Evolutionary conservation across 1,140 invertebrate genomes (phyloP).

Genomic region (Notospermus geniculatus): DNA sequence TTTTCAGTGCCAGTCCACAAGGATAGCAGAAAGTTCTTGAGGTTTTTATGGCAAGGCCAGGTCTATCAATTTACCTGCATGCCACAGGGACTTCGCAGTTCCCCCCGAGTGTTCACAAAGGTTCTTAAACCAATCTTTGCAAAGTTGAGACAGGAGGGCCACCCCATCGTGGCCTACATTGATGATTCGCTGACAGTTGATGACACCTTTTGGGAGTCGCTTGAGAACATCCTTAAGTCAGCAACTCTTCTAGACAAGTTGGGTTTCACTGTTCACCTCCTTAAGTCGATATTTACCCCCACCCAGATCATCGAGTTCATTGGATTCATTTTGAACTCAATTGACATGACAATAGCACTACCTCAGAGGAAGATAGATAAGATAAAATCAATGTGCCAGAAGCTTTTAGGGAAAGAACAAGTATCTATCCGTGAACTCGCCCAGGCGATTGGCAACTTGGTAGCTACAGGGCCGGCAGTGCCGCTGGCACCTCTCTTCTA

Average conservation of each 20-base stretch:
- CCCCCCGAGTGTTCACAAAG: conserved; percentile 12
- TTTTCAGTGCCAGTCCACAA: conserved; percentile 1
- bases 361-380: conserved; percentile 18
- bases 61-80: conserved; percentile 11
- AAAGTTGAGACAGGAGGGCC: not conserved
- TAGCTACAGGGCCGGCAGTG: conserved; percentile 19
- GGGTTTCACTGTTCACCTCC: conserved; percentile 24
- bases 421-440: conserved; percentile 10
- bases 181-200: conserved; percentile 6
- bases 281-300: conserved; percentile 27
- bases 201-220: conserved; percentile 19
- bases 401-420: too few relatives aligned
- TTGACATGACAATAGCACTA: conserved; percentile 22
- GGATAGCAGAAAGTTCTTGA: conserved; percentile 1
- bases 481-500: conserved; percentile 21
- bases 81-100: too few relatives aligned
- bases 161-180: not conserved
- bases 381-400: conserved; percentile 3
- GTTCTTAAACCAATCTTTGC: conserved; percentile 13
- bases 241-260: conserved; percentile 9
- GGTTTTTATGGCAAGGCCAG: conserved; percentile 5
- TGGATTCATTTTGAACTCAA: conserved; percentile 24
- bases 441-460: conserved; percentile 18
- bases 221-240: conserved; percentile 17
- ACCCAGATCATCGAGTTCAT: conserved; percentile 20